Base-by-base conservation (phyloP, 2,113 vertebrate species). In the Xiphias gladius region DNA sequence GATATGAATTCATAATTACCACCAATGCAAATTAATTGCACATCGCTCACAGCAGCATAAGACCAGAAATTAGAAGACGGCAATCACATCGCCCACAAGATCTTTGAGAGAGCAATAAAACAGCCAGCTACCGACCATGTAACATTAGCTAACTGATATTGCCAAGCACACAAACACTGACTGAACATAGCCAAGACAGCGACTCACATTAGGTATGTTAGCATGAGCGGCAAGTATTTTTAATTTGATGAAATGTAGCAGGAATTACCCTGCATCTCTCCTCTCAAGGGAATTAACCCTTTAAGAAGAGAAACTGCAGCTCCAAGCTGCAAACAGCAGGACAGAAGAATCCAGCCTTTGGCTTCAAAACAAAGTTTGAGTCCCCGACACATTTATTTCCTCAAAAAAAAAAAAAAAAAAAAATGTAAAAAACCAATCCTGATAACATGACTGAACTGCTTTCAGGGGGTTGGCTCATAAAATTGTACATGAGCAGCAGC, bases 121-220 rank as follows among this genome's bases (percentile, higher is more conserved):
- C 52, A 61, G 52, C 32, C 65, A 4, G 19, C 37, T 63, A 22
- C 19, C 54, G 52, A 37, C 37, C 32, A 63, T 10, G 7, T 52
- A 26, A 67, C 5, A 12, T 61, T 66, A 68, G 22, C 32, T 16
- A 35, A 37, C 39, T 19, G 39, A 78, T 26, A 3, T 1, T 75
- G 17, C 54, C 63, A 35, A 65, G 43, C 28, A 22, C 28, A 69
- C 63, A 61, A 32, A 48, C 82, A 59, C n/a, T 4, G 28, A 35
- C 35, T 22, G 62, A 76, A 78, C 69, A 65, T 75, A 79, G 30
- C 66, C 16, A 30, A 84, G 66, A 52, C 78, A 54, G 19, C 26
- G 19, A 37, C 61, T 79, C 55, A 52, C 24, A 65, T 72, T 43
- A 54, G 26, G 76, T 2, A 70, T 50, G 67, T 73, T 62, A 80